Evolutionary conservation across 2,797 vertebrate species (phyloP).

Genomic region (Linurgus olivaceus): DNA sequence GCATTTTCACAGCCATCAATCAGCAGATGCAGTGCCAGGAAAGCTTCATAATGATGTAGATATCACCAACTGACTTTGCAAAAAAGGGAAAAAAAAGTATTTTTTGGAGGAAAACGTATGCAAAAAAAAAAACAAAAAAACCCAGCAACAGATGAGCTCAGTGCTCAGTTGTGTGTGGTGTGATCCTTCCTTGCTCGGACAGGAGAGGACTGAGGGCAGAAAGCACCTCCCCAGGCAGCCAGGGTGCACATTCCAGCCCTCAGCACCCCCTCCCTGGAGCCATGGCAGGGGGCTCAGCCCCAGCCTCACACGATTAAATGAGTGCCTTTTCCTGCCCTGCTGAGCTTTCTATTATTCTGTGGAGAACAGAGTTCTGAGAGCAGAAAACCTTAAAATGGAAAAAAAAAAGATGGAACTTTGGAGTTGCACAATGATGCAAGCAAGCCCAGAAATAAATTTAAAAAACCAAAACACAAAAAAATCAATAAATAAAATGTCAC

Average conservation of each 20-base stretch:
- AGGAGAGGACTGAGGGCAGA: fast-evolving
- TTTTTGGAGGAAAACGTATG: background rate
- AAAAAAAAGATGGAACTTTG: background rate
- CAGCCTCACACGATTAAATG: fast-evolving
- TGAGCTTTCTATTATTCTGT: background rate
- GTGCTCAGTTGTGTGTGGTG: fast-evolving
- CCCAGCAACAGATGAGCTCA: background rate
- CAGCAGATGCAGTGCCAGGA: conserved; percentile 17
- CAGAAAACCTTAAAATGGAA: background rate
- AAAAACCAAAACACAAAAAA: too few relatives aligned
- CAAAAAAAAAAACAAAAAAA: background rate
- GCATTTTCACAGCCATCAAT: conserved; percentile 58
- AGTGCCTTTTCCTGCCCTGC: background rate
- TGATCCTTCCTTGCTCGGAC: fast-evolving
- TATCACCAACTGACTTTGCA: background rate
- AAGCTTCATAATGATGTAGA: conserved; percentile 37
- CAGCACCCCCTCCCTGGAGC: background rate
- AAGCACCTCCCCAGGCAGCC: background rate
- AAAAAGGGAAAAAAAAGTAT: background rate
- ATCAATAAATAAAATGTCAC: background rate
- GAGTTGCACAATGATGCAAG: background rate
- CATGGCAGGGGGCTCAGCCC: fast-evolving
- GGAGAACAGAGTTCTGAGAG: background rate
- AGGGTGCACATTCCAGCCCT: fast-evolving
- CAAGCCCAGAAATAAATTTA: background rate